Evolutionary conservation across 2,888 invertebrate species (phyloP).

Genomic region (Conomelus anceps): DNA sequence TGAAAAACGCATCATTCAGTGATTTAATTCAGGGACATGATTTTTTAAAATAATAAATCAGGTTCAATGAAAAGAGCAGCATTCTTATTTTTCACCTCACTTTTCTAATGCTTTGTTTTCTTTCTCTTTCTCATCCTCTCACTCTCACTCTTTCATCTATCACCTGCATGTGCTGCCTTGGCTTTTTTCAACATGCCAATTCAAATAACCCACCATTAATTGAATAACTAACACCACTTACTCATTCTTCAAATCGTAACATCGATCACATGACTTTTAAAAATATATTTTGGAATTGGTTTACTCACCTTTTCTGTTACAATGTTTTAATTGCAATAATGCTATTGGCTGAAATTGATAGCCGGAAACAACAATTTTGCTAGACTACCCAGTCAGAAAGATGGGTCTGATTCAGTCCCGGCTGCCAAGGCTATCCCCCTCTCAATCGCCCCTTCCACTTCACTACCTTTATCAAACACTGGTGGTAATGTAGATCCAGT

Average conservation of each 20-base stretch:
- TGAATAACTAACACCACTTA: not conserved
- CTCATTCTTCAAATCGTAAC: not conserved
- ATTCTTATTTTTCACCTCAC: not conserved
- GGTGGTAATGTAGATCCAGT: not conserved
- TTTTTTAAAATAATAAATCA: too few relatives aligned
- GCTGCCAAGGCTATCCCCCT: slow-evolving; percentile 13
- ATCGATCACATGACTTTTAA: not conserved
- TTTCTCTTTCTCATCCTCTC: not conserved
- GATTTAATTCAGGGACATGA: too few relatives aligned
- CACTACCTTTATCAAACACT: not conserved
- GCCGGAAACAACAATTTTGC: not conserved
- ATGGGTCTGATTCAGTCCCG: not conserved
- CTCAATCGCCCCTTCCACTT: not conserved
- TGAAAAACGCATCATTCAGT: too few relatives aligned
- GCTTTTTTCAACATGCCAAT: slow-evolving; percentile 9
- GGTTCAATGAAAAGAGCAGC: not conserved
- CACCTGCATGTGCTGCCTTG: not conserved
- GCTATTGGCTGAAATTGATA: not conserved
- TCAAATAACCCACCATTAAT: not conserved
- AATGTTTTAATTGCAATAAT: not conserved
- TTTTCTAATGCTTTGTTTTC: slow-evolving; percentile 1
- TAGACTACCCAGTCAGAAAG: slow-evolving; percentile 5
- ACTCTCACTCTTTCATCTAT: not conserved
- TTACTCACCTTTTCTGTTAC: slow-evolving; percentile 1
- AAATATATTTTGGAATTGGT: not conserved